Evolutionary conservation across 2,888 invertebrate species (phyloP), one percentile per base, ranked within the genome.

Genomic region (Tuberolachnus salignus): DNA sequence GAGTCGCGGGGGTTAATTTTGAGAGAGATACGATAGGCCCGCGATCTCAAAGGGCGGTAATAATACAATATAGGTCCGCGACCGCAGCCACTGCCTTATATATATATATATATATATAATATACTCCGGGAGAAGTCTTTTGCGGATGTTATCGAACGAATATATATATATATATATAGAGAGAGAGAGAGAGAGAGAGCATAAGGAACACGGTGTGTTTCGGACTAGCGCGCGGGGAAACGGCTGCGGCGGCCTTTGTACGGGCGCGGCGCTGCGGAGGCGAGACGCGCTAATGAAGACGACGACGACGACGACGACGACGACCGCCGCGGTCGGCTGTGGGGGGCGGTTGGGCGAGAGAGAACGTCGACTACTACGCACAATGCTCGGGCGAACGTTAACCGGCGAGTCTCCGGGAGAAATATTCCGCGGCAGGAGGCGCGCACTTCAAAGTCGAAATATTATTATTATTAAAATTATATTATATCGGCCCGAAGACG

Each of bases 281-380:
- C 72, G 19, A 34, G 34, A 69, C 64, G 64, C 74, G 64, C 74
- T 74, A 74, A 74, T 74, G 74, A 74, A 74, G 74, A 74, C 72
- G 61, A 23, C n/a, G 26, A 59, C 34, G 34, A 3, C 3, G 34
- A 34, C 3, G 6, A 6, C 34, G 34, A 34, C n/a, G n/a, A n/a
- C n/a, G n/a, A n/a, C n/a, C n/a, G n/a, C n/a, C n/a, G n/a, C n/a
- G n/a, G n/a, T n/a, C n/a, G n/a, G n/a, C n/a, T n/a, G n/a, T n/a
- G n/a, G n/a, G n/a, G n/a, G n/a, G n/a, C n/a, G n/a, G n/a, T n/a
- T 4, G 34, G 6, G 34, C 34, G 34, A 34, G 34, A 34, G 34
- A 34, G 34, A 34, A 10, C 11, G 21, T 21, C 19, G 46, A 46
- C 1, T 46, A 1, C 2, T 8, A 2, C 46, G 10, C 13, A 13